Conservation (phyloP, 2,888 invertebrate species). For the Sphaeridia pumilis region DNA sequence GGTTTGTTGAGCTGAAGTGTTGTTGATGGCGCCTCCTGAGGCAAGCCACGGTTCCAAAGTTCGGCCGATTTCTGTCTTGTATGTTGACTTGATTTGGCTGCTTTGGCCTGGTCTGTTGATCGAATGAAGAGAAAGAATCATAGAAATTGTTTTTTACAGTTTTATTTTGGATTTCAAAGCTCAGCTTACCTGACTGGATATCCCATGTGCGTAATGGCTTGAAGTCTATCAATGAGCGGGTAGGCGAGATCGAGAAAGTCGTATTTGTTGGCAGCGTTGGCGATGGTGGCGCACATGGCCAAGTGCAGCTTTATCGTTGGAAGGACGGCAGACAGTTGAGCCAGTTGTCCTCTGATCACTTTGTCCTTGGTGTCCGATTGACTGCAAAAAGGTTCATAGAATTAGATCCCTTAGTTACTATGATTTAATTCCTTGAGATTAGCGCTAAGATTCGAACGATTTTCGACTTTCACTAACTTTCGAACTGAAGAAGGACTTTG, state of each 20-base stretch:
- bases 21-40: slow-evolving; percentile 36
- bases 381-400: no score
- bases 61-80: slow-evolving; percentile 52
- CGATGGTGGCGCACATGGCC: slow-evolving; percentile 57
- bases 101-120: slow-evolving; percentile 45
- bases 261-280: slow-evolving; percentile 57
- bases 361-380: slow-evolving; percentile 46
- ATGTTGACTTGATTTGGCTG: slow-evolving; percentile 48
- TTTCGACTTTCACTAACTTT: no score
- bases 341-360: slow-evolving; percentile 46
- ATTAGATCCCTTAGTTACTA: no score
- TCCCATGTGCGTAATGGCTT: slow-evolving; percentile 53
- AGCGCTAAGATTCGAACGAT: no score
- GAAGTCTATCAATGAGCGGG: slow-evolving; percentile 53
- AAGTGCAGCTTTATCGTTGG: slow-evolving; percentile 59
- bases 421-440: no score
- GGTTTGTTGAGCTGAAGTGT: neutral
- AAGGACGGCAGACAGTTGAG: slow-evolving; percentile 50
- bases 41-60: slow-evolving; percentile 51
- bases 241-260: slow-evolving; percentile 60
- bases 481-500: no score
- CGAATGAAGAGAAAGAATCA: slow-evolving; percentile 9
- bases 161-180: neutral
- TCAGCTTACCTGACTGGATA: slow-evolving; percentile 47
- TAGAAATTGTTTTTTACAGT: no score